Percentiles rank a stretch among this genome's conserved stretches.
Conservation (phyloP, 2,113 vertebrate genomes). For the Lophura nycthemera region DNA sequence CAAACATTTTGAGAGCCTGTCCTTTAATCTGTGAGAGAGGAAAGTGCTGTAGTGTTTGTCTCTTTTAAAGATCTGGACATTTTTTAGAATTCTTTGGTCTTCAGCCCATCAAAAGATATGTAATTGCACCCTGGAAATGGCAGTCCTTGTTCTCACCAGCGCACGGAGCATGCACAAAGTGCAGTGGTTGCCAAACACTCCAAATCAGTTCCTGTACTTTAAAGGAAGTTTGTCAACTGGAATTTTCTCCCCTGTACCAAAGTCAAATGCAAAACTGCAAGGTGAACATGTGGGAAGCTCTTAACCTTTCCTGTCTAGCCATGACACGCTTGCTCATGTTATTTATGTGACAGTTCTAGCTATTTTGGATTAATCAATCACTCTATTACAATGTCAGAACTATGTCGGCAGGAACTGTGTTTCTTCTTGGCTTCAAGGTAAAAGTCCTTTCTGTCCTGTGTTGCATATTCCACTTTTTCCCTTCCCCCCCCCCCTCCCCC, state of each 20-base stretch:
- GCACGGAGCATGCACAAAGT: neutral
- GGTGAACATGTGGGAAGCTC: slow-evolving; percentile 62
- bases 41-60: neutral
- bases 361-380: slow-evolving; percentile 76
- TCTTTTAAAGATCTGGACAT: neutral
- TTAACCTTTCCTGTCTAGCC: slow-evolving; percentile 74
- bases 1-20: slow-evolving; percentile 34
- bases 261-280: slow-evolving; percentile 50
- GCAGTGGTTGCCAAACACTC: neutral
- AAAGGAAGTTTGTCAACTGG: slow-evolving; percentile 30
- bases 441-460: slow-evolving; percentile 4
- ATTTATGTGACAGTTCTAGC: slow-evolving; percentile 74
- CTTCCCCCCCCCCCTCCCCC: neutral
- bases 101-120: neutral
- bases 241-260: slow-evolving; percentile 40
- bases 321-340: slow-evolving; percentile 52
- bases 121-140: neutral
- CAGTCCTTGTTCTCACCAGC: neutral
- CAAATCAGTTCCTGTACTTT: neutral
- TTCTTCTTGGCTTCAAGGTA: slow-evolving; percentile 41
- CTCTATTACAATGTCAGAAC: slow-evolving; percentile 65
- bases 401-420: slow-evolving; percentile 9
- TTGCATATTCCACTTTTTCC: neutral
- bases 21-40: neutral
- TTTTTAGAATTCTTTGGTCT: slow-evolving; percentile 16